Conservation (phyloP, 2,888 invertebrate species). For the Lathronympha strigana region DNA sequence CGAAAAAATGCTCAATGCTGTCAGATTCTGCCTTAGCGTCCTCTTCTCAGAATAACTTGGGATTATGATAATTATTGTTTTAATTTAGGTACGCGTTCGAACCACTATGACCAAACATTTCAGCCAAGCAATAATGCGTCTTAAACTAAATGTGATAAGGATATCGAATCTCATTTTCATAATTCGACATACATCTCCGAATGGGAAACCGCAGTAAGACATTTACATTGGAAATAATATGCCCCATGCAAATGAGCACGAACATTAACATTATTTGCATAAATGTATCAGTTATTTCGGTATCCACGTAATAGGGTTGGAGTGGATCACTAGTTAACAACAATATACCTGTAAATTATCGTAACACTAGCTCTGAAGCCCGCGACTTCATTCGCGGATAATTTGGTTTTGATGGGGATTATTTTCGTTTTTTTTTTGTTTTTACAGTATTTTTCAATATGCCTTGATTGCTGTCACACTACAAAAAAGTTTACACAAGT, state of each 20-base stretch:
- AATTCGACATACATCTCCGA: background rate
- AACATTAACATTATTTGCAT: constrained; percentile 15
- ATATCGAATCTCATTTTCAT: background rate
- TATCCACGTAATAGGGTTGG: background rate
- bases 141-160: background rate
- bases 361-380: no score
- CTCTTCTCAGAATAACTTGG: background rate
- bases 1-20: no score
- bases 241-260: constrained; percentile 7
- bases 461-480: no score
- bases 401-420: no score
- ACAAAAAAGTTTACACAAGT: no score
- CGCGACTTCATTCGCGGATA: no score
- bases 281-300: constrained; percentile 5
- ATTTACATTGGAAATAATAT: constrained; percentile 20
- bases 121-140: background rate
- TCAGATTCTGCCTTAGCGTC: background rate
- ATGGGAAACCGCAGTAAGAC: background rate
- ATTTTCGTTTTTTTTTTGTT: no score
- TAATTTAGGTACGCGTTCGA: background rate
- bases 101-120: background rate
- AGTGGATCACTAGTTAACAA: background rate
- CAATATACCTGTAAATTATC: no score
- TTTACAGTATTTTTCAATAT: no score
- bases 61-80: background rate